Conservation (phyloP, 92 coral and sea anemone species). For the Phenganax stokvisi region DNA sequence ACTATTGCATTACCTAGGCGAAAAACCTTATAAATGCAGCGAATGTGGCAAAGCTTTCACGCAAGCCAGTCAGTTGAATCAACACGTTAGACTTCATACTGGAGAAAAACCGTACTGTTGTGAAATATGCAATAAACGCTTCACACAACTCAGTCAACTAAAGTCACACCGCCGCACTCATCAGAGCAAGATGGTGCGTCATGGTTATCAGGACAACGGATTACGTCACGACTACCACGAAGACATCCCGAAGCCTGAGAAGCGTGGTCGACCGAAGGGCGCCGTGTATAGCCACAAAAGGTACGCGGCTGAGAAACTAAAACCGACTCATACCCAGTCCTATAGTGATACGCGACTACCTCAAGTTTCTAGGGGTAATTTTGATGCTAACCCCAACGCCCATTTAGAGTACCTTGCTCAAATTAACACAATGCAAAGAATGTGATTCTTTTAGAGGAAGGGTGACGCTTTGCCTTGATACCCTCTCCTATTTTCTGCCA, state of each 20-base stretch:
- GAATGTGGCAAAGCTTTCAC: constrained; percentile 31
- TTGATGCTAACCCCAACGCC: neutral
- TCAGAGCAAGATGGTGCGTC: constrained; percentile 35
- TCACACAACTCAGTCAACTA: constrained; percentile 96
- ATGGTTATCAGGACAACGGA: constrained; percentile 32
- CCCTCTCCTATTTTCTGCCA: too few species aligned
- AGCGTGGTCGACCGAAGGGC: constrained; percentile 37
- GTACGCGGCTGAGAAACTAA: constrained; percentile 27
- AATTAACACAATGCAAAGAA: constrained; percentile 27
- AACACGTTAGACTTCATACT: constrained; percentile 91
- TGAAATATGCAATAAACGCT: constrained; percentile 76
- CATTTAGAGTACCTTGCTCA: constrained; percentile 30
- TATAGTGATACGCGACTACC: neutral
- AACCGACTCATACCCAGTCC: neutral
- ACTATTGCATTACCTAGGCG: constrained; percentile 9
- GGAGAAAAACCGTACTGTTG: constrained; percentile 97
- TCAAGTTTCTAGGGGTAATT: neutral
- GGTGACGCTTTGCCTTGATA: neutral
- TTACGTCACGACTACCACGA: constrained; percentile 30
- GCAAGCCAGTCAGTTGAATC: constrained; percentile 98
- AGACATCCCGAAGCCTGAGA: constrained; percentile 33
- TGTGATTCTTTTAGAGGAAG: neutral
- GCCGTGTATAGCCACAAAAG: constrained; percentile 37
- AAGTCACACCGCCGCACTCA: constrained; percentile 97
- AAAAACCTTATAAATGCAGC: constrained; percentile 34